phyloP scores from a whole-genome alignment of 1,140 invertebrate genomes.

The Pachypeltis micranthus region DNA sequence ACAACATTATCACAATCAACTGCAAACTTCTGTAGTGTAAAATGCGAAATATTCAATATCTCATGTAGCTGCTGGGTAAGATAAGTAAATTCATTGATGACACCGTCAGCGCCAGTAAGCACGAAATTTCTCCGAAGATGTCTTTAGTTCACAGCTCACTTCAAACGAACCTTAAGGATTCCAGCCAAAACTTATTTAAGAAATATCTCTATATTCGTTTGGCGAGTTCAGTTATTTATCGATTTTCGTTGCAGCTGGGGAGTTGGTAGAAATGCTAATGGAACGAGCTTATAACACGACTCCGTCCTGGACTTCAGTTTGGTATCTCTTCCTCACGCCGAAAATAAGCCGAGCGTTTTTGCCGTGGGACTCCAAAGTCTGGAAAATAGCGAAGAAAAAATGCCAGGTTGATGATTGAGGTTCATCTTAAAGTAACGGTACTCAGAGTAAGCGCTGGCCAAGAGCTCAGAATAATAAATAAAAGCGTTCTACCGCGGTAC shows the following conservation, averaged over 20 bases:
- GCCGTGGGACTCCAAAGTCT: slow-evolving; percentile 19
- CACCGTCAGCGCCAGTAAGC: too few relatives aligned
- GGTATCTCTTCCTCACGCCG: slow-evolving; percentile 20
- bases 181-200: not conserved
- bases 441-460: too few relatives aligned
- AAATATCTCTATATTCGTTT: not conserved
- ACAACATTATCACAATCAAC: too few relatives aligned
- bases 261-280: slow-evolving; percentile 13
- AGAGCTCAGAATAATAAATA: not conserved
- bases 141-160: not conserved
- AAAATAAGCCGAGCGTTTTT: slow-evolving; percentile 16
- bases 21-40: too few relatives aligned
- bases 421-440: too few relatives aligned
- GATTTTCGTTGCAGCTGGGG: slow-evolving; percentile 14
- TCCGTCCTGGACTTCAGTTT: not conserved
- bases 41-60: too few relatives aligned
- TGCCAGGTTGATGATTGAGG: slow-evolving; percentile 15
- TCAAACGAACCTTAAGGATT: not conserved
- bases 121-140: not conserved
- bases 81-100: too few relatives aligned
- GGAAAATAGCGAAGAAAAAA: slow-evolving; percentile 10
- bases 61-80: too few relatives aligned
- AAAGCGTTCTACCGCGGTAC: too few relatives aligned
- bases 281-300: not conserved
- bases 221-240: not conserved